phyloP scores from a whole-genome alignment of 2,888 invertebrate genomes.

The Ophion costatus region DNA sequence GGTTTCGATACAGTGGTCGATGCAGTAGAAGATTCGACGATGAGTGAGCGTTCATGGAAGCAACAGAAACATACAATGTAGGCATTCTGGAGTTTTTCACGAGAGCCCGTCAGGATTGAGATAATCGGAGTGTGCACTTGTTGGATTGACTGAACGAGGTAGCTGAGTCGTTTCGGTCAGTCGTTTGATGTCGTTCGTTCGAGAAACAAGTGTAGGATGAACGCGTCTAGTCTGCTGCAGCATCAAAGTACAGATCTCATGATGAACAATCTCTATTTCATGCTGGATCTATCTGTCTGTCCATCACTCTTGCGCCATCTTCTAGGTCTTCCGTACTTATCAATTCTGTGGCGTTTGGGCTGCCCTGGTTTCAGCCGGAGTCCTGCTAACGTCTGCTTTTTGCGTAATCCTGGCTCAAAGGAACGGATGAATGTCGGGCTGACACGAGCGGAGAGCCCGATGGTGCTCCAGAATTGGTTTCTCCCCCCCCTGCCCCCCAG shows the following conservation, averaged over 20 bases:
- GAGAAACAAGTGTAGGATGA: conserved; percentile 21
- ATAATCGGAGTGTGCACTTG: neutral
- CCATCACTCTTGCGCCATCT: neutral
- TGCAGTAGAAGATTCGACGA: neutral
- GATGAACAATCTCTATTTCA: conserved; percentile 42
- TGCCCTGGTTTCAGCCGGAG: conserved; percentile 16
- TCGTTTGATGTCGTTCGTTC: conserved; percentile 12
- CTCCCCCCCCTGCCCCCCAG: conserved; percentile 22
- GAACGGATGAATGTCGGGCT: conserved; percentile 53
- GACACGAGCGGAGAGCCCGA: conserved; percentile 35
- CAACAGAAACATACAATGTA: too few relatives aligned
- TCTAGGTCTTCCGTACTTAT: neutral
- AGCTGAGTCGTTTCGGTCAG: conserved; percentile 42
- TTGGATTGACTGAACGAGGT: neutral
- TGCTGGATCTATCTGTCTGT: neutral
- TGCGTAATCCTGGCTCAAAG: conserved; percentile 59
- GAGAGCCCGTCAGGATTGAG: neutral
- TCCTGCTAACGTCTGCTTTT: conserved; percentile 47
- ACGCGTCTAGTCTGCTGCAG: neutral
- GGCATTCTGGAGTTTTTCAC: too few relatives aligned
- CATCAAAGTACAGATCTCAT: conserved; percentile 26
- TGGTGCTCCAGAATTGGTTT: conserved; percentile 48
- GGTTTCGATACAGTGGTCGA: neutral
- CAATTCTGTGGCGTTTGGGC: conserved; percentile 31
- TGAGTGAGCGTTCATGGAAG: neutral